Base-by-base conservation (phyloP, 2,888 invertebrate genomes). In the Diarsia brunnea region DNA sequence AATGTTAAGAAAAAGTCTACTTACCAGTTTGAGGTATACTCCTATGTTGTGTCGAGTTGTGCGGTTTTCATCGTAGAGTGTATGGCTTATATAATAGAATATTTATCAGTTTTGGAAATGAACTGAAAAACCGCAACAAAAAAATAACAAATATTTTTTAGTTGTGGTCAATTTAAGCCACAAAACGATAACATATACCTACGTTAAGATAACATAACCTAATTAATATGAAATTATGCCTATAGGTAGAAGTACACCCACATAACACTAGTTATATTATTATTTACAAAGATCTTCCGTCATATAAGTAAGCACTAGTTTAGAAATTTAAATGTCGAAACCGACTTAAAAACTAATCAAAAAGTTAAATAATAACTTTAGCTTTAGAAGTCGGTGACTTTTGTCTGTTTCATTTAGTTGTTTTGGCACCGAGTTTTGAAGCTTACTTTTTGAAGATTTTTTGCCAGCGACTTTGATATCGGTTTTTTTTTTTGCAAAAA, bases 121-220 rank as follows among this genome's bases (percentile, higher is more conserved):
- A 58, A 58, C 27, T 27, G 2, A 58, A 16, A n/a, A 67, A 77
- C 68, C 78, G n/a, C 68, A 63, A 53, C 14, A 11, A n/a, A 24
- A 55, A 16, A 5, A 51, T 16, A 49, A 14, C 0, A 16, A 19
- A n/a, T n/a, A n/a, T n/a, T 43, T 24, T 51, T 21, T 27, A 45
- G 10, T n/a, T n/a, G n/a, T n/a, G n/a, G n/a, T n/a, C n/a, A 24
- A 45, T 45, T n/a, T 8, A n/a, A 63, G 51, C 74, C 75, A 12
- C 53, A 74, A 53, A 24, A 21, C 12, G 47, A 73, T 75, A 75
- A 55, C 12, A 38, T 1, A 7, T 49, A 75, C 31, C 4, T 53
- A 53, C 24, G 11, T 27, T 19, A 31, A 43, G 27, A 60, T 74
- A 49, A 74, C 96, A 97, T 97, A 91, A 92, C 95, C 21, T 49